Percentiles rank a stretch among this genome's conserved stretches.
phyloP scores from a whole-genome alignment of 2,888 invertebrate species.

The Graphium colonna region DNA sequence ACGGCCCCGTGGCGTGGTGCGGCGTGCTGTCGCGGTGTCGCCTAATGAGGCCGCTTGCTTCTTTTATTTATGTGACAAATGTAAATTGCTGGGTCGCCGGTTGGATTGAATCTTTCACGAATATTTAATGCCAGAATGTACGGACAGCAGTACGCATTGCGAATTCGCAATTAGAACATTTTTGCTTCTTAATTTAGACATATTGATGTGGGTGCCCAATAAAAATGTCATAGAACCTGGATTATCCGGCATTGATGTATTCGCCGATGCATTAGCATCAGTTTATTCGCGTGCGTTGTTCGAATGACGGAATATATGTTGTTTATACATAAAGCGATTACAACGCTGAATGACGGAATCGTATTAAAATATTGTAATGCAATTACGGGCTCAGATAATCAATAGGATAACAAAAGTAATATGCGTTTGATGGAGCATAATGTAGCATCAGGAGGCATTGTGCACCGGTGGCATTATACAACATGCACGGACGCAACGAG shows the following conservation, averaged over 20 bases:
- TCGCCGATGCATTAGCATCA: conserved; percentile 30
- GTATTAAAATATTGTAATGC: conserved; percentile 16
- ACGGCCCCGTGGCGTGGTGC: conserved; percentile 36
- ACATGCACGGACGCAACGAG: conserved; percentile 69
- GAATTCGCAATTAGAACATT: conserved; percentile 58
- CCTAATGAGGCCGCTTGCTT: conserved; percentile 68
- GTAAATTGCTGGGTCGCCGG: conserved; percentile 54
- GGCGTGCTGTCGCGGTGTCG: conserved; percentile 42
- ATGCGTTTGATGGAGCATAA: conserved; percentile 12
- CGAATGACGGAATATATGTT: neutral
- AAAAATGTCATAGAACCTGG: conserved; percentile 48
- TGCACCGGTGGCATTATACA: conserved; percentile 42
- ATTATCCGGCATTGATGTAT: conserved; percentile 33
- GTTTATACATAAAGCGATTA: conserved; percentile 3
- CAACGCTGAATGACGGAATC: conserved; percentile 1
- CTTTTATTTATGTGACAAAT: conserved; percentile 75
- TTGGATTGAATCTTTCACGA: conserved; percentile 56
- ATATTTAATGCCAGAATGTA: conserved; percentile 57
- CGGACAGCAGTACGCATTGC: conserved; percentile 41
- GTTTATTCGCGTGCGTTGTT: conserved; percentile 5
- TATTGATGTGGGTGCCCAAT: conserved; percentile 37
- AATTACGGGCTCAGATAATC: conserved; percentile 10
- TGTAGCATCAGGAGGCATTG: conserved; percentile 9
- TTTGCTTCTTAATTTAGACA: conserved; percentile 43
- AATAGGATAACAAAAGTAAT: conserved; percentile 12